Conservation (phyloP, 2,797 vertebrate species). For the Girardinus metallicus region DNA sequence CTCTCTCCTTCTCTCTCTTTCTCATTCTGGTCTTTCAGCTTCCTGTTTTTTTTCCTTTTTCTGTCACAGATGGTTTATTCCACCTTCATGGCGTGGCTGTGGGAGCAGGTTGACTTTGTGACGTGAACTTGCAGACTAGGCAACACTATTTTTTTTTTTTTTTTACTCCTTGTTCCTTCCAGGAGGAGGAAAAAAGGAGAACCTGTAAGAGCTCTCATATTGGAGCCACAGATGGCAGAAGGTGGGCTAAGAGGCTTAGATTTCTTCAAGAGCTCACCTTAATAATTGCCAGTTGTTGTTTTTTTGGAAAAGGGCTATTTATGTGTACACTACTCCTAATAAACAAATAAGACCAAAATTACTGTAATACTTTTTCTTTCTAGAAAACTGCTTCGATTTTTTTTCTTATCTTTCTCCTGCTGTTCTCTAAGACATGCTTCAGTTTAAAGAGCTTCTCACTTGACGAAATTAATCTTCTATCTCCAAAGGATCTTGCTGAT, state of each 20-base stretch:
- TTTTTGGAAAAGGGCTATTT: conserved; percentile 4
- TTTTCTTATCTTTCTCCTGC: conserved; percentile 14
- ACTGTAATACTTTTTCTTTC: conserved; percentile 4
- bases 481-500: conserved; percentile 65
- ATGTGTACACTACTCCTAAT: background rate
- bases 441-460: conserved; percentile 44
- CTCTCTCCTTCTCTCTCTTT: conserved; percentile 45
- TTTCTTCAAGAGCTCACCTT: conserved; percentile 79
- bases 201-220: conserved; percentile 54
- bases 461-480: conserved; percentile 67
- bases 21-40: conserved; percentile 47
- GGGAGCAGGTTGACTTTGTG: conserved; percentile 50
- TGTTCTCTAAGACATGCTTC: conserved; percentile 39
- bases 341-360: conserved; percentile 14
- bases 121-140: conserved; percentile 40
- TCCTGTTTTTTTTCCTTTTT: conserved; percentile 62
- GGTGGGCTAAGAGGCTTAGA: conserved; percentile 81
- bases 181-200: conserved; percentile 40
- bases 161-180: conserved; percentile 34
- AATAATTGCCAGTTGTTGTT: conserved; percentile 67
- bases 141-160: conserved; percentile 23
- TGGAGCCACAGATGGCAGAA: conserved; percentile 77
- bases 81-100: conserved; percentile 48
- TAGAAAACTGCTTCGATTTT: background rate
- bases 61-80: conserved; percentile 65